phyloP scores from a whole-genome alignment of 2,113 vertebrate genomes.

The Oreochromis tanganicae region DNA sequence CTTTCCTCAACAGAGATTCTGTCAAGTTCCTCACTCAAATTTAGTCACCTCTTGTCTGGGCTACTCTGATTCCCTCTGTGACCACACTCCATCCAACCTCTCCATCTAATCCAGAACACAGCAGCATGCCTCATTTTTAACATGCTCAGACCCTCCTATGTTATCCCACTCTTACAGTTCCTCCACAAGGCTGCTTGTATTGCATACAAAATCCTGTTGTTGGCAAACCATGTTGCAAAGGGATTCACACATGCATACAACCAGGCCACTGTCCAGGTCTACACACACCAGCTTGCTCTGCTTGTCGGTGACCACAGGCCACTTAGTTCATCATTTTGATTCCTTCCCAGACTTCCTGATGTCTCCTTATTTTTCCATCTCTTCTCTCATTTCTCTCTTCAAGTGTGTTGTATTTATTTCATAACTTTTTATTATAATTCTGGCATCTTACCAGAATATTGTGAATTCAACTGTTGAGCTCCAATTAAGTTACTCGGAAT shows the following conservation, averaged over 20 bases:
- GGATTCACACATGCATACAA: not conserved
- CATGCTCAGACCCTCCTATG: not conserved
- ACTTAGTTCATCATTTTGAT: not conserved
- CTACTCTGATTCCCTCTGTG: not conserved
- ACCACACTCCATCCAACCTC: not conserved
- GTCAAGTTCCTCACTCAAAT: not conserved
- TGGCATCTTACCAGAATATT: not conserved
- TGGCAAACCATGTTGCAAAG: slow-evolving; percentile 19
- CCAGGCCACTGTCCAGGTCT: not conserved
- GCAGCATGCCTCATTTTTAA: not conserved
- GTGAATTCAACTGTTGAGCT: slow-evolving; percentile 12
- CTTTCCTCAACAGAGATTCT: not conserved
- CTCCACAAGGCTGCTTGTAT: not conserved
- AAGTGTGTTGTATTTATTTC: not conserved
- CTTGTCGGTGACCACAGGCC: not conserved
- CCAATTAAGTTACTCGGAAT: slow-evolving; percentile 23
- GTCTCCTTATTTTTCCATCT: not conserved
- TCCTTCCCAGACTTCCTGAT: not conserved
- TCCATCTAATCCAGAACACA: slow-evolving; percentile 11
- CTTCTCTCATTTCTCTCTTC: not conserved
- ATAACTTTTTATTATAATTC: not conserved
- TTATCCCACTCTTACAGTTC: slow-evolving; percentile 3
- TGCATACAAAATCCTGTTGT: slow-evolving; percentile 30
- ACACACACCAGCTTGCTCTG: not conserved
- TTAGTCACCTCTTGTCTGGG: slow-evolving; percentile 3